phyloP scores from a whole-genome alignment of 1,140 invertebrate species.

The Neoseiulus cucumeris region DNA sequence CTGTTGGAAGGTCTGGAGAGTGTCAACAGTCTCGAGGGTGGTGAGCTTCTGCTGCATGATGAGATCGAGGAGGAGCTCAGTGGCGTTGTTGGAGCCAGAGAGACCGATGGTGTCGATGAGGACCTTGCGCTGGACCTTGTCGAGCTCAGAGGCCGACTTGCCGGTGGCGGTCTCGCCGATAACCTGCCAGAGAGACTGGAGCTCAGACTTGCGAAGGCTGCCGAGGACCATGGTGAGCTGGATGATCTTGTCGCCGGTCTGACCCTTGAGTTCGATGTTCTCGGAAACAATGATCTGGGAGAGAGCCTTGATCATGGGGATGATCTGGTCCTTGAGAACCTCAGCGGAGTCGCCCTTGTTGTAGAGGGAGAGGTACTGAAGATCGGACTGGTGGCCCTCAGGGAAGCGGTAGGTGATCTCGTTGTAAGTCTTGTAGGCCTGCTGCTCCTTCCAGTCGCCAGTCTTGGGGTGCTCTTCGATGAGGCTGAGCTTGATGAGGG shows the following conservation, averaged over 20 bases:
- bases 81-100: not conserved
- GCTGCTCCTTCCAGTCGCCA: not conserved
- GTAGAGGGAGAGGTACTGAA: not conserved
- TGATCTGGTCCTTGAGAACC: not conserved
- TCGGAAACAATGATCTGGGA: not conserved
- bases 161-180: not conserved
- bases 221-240: not conserved
- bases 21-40: not conserved
- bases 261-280: not conserved
- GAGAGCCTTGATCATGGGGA: not conserved
- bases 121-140: conserved; percentile 1
- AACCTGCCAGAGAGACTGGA: not conserved
- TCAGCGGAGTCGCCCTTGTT: not conserved
- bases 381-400: conserved; percentile 1
- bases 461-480: not conserved
- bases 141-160: not conserved
- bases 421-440: not conserved
- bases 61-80: not conserved
- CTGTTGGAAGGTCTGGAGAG: not conserved
- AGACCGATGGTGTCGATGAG: conserved; percentile 2
- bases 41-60: not conserved
- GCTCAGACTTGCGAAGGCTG: not conserved
- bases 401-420: conserved; percentile 7
- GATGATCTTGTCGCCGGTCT: conserved; percentile 6
- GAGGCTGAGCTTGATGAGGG: conserved; percentile 3